These are phyloP conservation scores for Dryobota labecula DNA, from an alignment of 2,888 invertebrate genomes.

Conservation along the genomic window DNA sequence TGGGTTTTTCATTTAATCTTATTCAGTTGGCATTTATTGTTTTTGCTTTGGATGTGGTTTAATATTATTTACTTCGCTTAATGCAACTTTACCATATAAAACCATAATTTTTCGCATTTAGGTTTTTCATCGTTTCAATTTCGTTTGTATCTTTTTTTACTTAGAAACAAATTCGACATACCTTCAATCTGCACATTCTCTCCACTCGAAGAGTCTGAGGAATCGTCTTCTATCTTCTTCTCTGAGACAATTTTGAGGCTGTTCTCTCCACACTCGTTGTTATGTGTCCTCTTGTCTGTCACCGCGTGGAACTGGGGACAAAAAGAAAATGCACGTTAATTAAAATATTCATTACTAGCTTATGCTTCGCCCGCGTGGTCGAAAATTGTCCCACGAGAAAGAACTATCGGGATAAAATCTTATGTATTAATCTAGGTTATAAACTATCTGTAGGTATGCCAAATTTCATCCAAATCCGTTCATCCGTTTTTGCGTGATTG, in stretches of 20 bases:
- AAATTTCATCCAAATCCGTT: too few species aligned
- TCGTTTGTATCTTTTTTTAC: not conserved
- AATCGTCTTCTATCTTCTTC: slow-evolving; percentile 88
- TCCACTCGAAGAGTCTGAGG: slow-evolving; percentile 85
- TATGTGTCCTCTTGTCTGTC: slow-evolving; percentile 85
- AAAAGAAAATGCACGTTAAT: slow-evolving; percentile 37
- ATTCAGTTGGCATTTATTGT: too few species aligned
- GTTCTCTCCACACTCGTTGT: slow-evolving; percentile 84
- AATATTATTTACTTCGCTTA: not conserved
- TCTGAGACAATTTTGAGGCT: slow-evolving; percentile 86
- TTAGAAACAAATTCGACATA: slow-evolving; percentile 54
- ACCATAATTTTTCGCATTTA: not conserved
- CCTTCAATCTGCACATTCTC: slow-evolving; percentile 88
- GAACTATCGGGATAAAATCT: too few species aligned
- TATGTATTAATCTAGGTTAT: too few species aligned
- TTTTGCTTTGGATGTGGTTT: not conserved
- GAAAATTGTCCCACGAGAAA: too few species aligned
- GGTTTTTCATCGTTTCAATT: not conserved
- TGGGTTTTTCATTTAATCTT: too few species aligned
- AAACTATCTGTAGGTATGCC: too few species aligned
- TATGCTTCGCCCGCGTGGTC: too few species aligned
- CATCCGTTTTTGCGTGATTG: too few species aligned
- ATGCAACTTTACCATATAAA: not conserved
- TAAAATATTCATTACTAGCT: too few species aligned
- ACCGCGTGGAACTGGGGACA: slow-evolving; percentile 86